These are phyloP conservation scores for Triplophysa yarkandensis DNA, from an alignment of 2,797 vertebrate species.

Conservation along the genomic window DNA sequence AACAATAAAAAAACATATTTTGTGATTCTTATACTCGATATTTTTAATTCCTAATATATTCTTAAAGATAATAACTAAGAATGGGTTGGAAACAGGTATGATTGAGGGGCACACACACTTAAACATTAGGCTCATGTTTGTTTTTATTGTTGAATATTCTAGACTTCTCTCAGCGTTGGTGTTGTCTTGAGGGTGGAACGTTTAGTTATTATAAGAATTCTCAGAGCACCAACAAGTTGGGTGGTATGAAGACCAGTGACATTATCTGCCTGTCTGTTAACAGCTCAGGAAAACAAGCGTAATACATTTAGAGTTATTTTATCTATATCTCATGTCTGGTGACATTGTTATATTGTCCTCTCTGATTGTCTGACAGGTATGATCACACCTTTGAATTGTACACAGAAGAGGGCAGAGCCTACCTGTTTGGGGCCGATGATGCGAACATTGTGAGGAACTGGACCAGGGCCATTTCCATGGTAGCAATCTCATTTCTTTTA, in stretches of 20 bases:
- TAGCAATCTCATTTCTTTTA: constrained; percentile 49
- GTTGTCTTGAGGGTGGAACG: constrained; percentile 72
- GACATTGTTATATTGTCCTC: neutral
- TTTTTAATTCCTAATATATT: no score
- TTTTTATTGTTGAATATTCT: neutral
- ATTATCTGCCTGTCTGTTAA: constrained; percentile 75
- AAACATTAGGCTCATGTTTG: no score
- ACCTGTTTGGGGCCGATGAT: constrained; percentile 76
- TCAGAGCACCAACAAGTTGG: constrained; percentile 69
- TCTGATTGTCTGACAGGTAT: constrained; percentile 62
- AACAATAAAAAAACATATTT: no score
- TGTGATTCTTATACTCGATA: no score
- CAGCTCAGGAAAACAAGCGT: constrained; percentile 74
- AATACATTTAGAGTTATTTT: constrained; percentile 15
- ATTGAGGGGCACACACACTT: no score
- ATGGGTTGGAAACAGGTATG: no score
- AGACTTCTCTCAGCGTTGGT: constrained; percentile 85
- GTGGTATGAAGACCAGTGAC: constrained; percentile 73
- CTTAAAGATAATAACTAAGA: no score
- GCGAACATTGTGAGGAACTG: constrained; percentile 68
- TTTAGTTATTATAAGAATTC: constrained; percentile 81
- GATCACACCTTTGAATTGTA: constrained; percentile 79
- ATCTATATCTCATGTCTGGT: neutral
- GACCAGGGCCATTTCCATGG: constrained; percentile 79
- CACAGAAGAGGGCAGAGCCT: constrained; percentile 75